Conservation (phyloP, 2,113 vertebrate species). For the Lasiurus borealis region DNA sequence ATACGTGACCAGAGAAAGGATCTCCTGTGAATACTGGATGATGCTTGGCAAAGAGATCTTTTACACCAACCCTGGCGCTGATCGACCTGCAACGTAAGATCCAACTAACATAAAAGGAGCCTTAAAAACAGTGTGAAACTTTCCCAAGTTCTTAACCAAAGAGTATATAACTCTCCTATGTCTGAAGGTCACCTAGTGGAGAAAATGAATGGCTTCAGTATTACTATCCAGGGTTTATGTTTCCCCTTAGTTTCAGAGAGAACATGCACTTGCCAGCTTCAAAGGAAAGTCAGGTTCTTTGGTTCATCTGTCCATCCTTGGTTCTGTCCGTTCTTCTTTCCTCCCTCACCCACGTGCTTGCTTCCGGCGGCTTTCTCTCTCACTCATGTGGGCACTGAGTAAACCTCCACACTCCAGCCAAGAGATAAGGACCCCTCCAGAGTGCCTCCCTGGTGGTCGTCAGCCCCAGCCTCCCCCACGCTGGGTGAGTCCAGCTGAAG, state of each 20-base stretch:
- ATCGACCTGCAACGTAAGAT: accelerated
- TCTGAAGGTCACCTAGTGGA: background rate
- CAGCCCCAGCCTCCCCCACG: background rate
- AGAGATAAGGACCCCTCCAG: background rate
- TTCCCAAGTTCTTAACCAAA: background rate
- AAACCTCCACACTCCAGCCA: background rate
- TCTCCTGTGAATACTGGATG: background rate
- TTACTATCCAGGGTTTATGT: background rate
- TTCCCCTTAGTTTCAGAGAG: background rate
- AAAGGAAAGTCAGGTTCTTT: background rate
- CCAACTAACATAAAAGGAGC: background rate
- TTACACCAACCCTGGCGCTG: background rate
- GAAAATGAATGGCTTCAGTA: background rate
- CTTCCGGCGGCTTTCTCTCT: background rate
- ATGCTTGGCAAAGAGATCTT: background rate
- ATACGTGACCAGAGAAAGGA: background rate
- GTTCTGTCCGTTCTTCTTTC: background rate
- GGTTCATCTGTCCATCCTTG: background rate
- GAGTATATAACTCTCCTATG: background rate
- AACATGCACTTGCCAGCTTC: background rate
- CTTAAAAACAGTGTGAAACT: background rate
- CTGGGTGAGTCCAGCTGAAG: too few relatives aligned
- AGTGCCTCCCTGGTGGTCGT: background rate
- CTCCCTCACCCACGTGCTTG: background rate
- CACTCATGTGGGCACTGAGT: too few relatives aligned